phyloP scores from a whole-genome alignment of 2,113 vertebrate genomes.

The Pelvicachromis taeniatus region DNA sequence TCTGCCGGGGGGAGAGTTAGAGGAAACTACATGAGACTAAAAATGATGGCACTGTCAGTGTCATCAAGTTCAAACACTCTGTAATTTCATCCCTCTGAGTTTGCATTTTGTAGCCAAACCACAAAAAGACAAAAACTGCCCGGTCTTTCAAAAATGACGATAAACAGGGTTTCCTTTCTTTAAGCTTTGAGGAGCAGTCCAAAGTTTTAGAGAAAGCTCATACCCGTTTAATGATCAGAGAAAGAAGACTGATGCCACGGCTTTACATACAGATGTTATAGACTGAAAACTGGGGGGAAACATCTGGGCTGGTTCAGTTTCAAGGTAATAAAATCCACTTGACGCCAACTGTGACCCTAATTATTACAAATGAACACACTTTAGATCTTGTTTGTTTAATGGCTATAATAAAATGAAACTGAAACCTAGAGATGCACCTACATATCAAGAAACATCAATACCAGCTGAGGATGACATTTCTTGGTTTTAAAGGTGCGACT shows the following conservation, averaged over 20 bases:
- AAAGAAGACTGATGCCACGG: background rate
- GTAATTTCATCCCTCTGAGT: background rate
- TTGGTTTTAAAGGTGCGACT: background rate
- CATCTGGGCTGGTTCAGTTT: background rate
- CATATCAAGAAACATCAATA: background rate
- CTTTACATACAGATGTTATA: background rate
- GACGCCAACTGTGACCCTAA: background rate
- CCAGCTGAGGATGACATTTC: accelerated
- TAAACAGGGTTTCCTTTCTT: background rate
- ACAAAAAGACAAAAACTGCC: background rate
- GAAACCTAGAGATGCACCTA: background rate
- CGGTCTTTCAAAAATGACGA: background rate
- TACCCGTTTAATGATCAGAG: background rate
- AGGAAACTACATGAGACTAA: background rate
- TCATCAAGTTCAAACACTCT: background rate
- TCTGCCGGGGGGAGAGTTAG: background rate
- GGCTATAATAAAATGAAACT: background rate
- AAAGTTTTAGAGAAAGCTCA: background rate
- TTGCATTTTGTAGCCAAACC: background rate
- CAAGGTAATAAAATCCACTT: background rate
- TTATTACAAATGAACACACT: background rate
- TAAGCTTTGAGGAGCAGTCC: background rate
- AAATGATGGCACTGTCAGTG: background rate
- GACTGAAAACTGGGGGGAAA: background rate
- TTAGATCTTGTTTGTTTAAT: background rate